A percentile compares a stretch with the other conserved stretches of the same genome.
Conservation (phyloP, 2,797 vertebrate genomes). For the Melanotaenia nigrans region DNA sequence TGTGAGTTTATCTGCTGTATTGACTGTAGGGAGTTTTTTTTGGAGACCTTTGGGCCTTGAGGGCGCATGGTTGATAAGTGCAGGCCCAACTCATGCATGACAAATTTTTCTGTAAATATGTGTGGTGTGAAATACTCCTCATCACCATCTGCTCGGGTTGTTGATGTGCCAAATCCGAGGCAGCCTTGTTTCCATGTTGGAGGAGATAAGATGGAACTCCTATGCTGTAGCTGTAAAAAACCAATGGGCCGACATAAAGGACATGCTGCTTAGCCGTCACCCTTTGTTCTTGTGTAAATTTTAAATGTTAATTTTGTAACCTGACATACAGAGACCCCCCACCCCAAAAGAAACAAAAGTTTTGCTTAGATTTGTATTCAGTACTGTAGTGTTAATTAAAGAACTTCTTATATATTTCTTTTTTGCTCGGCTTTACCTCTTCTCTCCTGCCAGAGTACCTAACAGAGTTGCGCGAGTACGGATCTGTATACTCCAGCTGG, state of each 20-base stretch:
- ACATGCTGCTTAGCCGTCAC: background rate
- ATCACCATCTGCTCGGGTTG: slow-evolving; percentile 40
- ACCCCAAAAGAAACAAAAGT: no score
- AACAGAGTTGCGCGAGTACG: slow-evolving; percentile 93
- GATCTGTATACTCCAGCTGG: slow-evolving; percentile 93
- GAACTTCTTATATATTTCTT: background rate
- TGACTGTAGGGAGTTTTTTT: slow-evolving; percentile 27
- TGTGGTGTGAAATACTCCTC: slow-evolving; percentile 31
- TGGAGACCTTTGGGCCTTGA: slow-evolving; percentile 33
- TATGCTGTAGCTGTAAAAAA: background rate
- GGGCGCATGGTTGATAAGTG: slow-evolving; percentile 3
- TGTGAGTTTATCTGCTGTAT: slow-evolving; percentile 11
- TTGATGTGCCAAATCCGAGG: background rate
- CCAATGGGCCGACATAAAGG: background rate
- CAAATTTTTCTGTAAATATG: slow-evolving; percentile 30
- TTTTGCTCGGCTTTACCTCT: background rate
- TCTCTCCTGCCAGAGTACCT: slow-evolving; percentile 86
- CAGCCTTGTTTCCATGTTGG: slow-evolving; percentile 8
- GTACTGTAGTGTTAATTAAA: no score
- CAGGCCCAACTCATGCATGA: slow-evolving; percentile 26
- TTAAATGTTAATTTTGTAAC: slow-evolving; percentile 11
- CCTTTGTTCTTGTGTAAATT: slow-evolving; percentile 8
- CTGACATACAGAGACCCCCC: background rate
- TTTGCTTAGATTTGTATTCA: background rate
- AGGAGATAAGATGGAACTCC: slow-evolving; percentile 28